Evolutionary conservation across 1,140 invertebrate species (phyloP), one percentile per base, ranked within the genome.

Genomic region (Ooceraea biroi): DNA sequence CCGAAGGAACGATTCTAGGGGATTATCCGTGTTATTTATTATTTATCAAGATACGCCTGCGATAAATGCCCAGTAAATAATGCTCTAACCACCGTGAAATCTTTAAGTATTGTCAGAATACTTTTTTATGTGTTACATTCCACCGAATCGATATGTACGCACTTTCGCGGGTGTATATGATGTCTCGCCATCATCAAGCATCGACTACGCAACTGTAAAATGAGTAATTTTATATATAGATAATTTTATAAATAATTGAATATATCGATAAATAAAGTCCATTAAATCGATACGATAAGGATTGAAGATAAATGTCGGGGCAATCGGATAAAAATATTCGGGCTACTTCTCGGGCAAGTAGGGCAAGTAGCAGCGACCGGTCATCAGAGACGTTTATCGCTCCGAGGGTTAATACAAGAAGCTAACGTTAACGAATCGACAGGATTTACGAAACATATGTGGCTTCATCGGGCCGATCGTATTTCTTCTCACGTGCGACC

Each of bases 371-470:
- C 44, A 50, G 55, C 71, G n/a, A n/a, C n/a, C n/a, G 73, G 77
- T 66, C 80, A 84, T 87, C 77, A 57, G 25, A 48, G 86, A 86
- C 86, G 86, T 88, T 88, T 87, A 88, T 88, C 86, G 85, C 60
- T 76, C 66, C 55, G 27, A 52, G 19, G 85, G 85, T 84, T 87
- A 87, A 88, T 88, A 84, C 86, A 84, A 78, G 83, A 85, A 77
- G 87, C 86, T 85, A 85, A 88, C 84, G 83, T 88, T 85, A 85
- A 88, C 87, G 87, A 89, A 89, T 89, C 87, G 87, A 83, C 86
- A 74, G 86, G 87, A 88, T 88, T 89, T 88, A 89, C 84, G 77
- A 85, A 89, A 89, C 66, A 85, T 88, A 88, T 78, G 86, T 68
- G 86, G 86, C 84, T 83, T 63, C 72, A 73, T 48, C 72, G 57